Conservation (phyloP, 2,888 invertebrate species). For the Spodoptera exigua region DNA sequence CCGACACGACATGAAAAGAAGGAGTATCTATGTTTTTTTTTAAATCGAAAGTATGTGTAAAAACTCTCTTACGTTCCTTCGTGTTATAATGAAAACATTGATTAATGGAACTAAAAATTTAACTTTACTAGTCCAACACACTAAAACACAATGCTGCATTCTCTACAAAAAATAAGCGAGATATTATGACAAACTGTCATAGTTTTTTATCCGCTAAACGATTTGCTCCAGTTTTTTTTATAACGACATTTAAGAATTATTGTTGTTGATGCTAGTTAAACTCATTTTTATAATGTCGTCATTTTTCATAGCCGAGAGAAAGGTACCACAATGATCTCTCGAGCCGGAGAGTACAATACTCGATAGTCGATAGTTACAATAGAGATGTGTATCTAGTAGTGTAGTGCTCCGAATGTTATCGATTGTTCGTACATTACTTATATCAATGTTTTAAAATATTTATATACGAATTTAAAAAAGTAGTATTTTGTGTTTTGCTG, state of each 20-base stretch:
- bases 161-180: too few species aligned
- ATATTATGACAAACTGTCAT: too few species aligned
- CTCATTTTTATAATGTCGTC: conserved; percentile 42
- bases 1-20: too few species aligned
- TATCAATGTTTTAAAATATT: conserved; percentile 20
- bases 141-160: too few species aligned
- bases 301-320: conserved; percentile 47
- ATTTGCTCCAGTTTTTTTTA: conserved; percentile 18
- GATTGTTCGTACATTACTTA: conserved; percentile 69
- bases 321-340: conserved; percentile 49
- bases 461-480: too few species aligned
- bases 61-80: too few species aligned
- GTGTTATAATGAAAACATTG: too few species aligned
- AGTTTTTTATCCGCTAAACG: conserved; percentile 11
- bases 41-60: too few species aligned
- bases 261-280: conserved; percentile 29
- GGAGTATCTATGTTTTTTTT: too few species aligned
- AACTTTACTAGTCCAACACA: too few species aligned
- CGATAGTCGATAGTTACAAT: conserved; percentile 39
- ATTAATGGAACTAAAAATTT: too few species aligned
- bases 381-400: conserved; percentile 66
- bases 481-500: too few species aligned
- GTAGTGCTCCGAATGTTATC: conserved; percentile 69
- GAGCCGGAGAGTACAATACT: conserved; percentile 58
- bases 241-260: conserved; percentile 7